Percentiles rank a stretch among this genome's conserved stretches.
phyloP scores from a whole-genome alignment of 2,888 invertebrate species.

The Strigamia transsilvanica region DNA sequence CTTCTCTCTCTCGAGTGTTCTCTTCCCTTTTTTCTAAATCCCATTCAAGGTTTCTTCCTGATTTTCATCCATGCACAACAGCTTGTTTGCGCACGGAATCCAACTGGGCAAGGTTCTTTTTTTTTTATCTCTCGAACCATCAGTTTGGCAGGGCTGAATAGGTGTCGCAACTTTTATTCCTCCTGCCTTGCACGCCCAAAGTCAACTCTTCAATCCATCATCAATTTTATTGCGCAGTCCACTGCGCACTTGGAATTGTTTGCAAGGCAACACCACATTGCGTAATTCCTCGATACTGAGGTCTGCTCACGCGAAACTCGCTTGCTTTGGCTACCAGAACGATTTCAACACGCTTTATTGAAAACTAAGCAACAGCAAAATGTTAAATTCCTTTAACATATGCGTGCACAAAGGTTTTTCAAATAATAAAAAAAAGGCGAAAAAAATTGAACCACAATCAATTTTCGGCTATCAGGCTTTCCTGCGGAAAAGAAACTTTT shows the following conservation, averaged over 20 bases:
- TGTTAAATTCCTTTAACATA: constrained; percentile 8
- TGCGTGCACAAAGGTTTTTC: neutral
- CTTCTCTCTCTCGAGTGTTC: neutral
- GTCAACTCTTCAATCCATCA: constrained; percentile 43
- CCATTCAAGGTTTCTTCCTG: constrained; percentile 42
- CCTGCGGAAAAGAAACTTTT: constrained; percentile 12
- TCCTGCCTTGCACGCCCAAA: constrained; percentile 46
- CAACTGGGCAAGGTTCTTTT: constrained; percentile 20
- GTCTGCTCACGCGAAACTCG: constrained; percentile 43
- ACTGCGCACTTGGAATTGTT: constrained; percentile 48
- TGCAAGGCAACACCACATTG: constrained; percentile 37
- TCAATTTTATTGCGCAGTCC: constrained; percentile 42
- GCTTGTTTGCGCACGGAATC: constrained; percentile 43
- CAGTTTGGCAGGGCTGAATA: constrained; percentile 43
- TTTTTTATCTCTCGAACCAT: constrained; percentile 12
- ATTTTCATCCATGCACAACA: constrained; percentile 18
- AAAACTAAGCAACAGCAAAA: neutral
- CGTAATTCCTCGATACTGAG: constrained; percentile 24
- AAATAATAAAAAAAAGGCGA: neutral
- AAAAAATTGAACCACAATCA: neutral
- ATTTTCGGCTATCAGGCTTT: neutral
- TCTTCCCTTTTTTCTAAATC: constrained; percentile 22
- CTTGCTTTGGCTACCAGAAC: constrained; percentile 25
- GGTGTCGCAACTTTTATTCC: constrained; percentile 49
- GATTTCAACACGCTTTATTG: constrained; percentile 35